These are phyloP conservation scores for Sycophila sp. DNA, from an alignment of 1,140 invertebrate species.

Conservation along the genomic window DNA sequence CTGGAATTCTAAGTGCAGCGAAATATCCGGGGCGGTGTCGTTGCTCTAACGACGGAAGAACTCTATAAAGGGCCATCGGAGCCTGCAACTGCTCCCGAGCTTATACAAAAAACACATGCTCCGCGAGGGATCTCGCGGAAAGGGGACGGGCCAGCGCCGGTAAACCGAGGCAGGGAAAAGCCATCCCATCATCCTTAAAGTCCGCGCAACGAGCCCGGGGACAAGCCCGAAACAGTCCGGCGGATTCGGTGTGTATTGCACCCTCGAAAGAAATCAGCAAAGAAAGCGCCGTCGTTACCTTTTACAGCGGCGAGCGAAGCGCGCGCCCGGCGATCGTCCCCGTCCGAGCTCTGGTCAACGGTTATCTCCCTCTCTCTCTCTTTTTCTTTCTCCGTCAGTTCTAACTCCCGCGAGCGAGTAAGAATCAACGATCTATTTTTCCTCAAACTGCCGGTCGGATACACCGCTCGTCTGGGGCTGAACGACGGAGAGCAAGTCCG, in stretches of 20 bases:
- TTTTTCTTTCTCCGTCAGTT: neutral
- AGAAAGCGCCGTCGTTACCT: slow-evolving; percentile 1
- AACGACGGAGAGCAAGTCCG: neutral
- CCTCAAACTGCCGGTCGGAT: slow-evolving; percentile 6
- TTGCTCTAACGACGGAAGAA: neutral
- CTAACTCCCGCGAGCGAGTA: too few relatives aligned
- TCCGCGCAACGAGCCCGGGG: neutral
- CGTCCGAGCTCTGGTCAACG: too few relatives aligned
- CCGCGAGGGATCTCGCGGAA: neutral
- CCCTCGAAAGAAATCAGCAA: neutral
- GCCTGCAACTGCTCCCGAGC: neutral
- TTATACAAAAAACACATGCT: slow-evolving; percentile 11
- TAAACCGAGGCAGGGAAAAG: neutral
- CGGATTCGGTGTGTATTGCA: neutral
- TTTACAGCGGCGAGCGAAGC: slow-evolving; percentile 23
- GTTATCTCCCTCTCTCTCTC: neutral
- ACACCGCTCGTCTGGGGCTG: too few relatives aligned
- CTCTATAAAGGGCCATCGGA: too few relatives aligned
- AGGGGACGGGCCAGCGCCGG: neutral
- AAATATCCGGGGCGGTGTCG: slow-evolving; percentile 20
- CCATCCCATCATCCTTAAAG: slow-evolving; percentile 6
- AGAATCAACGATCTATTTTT: slow-evolving; percentile 10
- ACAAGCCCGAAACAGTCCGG: neutral
- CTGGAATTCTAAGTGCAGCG: too few relatives aligned
- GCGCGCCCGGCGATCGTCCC: neutral